phyloP scores from a whole-genome alignment of 1,140 invertebrate genomes.

The Nasonia giraulti region DNA sequence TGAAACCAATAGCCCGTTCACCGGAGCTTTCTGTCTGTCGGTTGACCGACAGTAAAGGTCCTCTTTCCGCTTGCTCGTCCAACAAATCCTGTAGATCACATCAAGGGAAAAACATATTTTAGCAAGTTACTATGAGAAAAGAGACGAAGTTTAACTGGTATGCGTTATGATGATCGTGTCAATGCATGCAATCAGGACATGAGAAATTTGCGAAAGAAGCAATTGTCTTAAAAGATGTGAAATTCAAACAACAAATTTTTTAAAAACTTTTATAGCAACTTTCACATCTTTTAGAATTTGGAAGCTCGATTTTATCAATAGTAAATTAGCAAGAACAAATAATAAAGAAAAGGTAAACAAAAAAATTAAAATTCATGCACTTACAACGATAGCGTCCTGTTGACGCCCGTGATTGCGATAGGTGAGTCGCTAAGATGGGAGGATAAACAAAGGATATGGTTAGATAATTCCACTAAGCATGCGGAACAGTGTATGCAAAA shows the following conservation, averaged over 20 bases:
- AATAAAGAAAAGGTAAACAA: constrained; percentile 38
- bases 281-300: not conserved
- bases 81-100: not conserved
- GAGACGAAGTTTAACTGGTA: too few relatives aligned
- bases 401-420: constrained; percentile 69
- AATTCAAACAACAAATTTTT: not conserved
- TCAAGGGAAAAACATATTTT: not conserved
- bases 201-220: not conserved
- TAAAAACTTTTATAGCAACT: not conserved
- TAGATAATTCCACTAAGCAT: constrained; percentile 59
- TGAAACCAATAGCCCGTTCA: constrained; percentile 84
- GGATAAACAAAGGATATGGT: constrained; percentile 60
- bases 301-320: not conserved
- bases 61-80: constrained; percentile 59
- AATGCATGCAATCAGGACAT: not conserved
- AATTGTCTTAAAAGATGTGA: not conserved
- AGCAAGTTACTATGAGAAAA: not conserved
- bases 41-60: constrained; percentile 67
- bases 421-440: constrained; percentile 68
- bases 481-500: constrained; percentile 55
- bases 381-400: constrained; percentile 70
- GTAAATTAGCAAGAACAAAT: not conserved
- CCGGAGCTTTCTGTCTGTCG: constrained; percentile 49
- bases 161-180: too few relatives aligned
- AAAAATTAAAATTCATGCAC: constrained; percentile 69